These are phyloP conservation scores for Setophaga petechia DNA, from an alignment of 2,113 vertebrate genomes.

Conservation along the genomic window DNA sequence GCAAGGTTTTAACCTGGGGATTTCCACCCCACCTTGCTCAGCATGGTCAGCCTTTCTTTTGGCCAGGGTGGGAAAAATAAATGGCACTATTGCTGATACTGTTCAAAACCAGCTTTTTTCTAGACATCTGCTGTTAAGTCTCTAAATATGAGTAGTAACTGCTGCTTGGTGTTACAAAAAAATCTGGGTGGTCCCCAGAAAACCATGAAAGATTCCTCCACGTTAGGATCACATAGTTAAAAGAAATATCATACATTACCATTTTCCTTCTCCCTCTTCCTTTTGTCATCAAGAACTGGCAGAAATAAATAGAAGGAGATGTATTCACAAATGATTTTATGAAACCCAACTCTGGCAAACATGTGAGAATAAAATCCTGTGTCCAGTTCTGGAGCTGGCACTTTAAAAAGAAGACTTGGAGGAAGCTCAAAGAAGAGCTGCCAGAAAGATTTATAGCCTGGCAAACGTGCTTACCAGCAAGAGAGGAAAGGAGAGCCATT, in stretches of 20 bases:
- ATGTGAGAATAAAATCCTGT: neutral
- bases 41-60: neutral
- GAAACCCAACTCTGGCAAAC: neutral
- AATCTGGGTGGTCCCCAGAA: neutral
- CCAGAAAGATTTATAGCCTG: conserved; percentile 29
- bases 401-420: conserved; percentile 17
- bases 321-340: neutral
- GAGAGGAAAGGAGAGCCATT: neutral
- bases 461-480: neutral
- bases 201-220: neutral
- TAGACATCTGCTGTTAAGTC: neutral
- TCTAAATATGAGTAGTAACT: neutral
- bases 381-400: neutral
- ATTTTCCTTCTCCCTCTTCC: neutral
- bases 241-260: neutral
- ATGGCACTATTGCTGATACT: neutral
- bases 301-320: conserved; percentile 5
- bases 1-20: neutral
- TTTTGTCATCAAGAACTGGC: conserved; percentile 6
- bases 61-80: neutral
- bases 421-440: conserved; percentile 38
- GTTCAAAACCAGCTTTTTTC: neutral
- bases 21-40: neutral
- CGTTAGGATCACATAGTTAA: neutral
- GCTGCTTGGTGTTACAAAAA: neutral